Evolutionary conservation across 1,140 invertebrate species (phyloP).

Genomic region (Ptiloglossa arizonensis): DNA sequence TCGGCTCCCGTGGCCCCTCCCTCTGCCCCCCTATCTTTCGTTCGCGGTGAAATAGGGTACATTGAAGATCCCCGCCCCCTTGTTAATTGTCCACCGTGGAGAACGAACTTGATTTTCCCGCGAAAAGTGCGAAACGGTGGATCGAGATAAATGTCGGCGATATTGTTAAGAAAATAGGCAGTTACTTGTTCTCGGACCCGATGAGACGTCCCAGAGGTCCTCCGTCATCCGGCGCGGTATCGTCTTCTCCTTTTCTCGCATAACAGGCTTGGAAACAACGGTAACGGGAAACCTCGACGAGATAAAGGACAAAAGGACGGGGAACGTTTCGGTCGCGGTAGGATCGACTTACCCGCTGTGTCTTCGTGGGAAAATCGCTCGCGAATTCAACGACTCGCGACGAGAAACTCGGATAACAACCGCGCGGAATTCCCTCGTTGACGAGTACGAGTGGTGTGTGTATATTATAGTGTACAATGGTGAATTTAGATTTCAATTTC

Average conservation of each 20-base stretch:
- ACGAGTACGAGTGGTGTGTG: slow-evolving; percentile 15
- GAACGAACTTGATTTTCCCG: slow-evolving; percentile 66
- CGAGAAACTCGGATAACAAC: not conserved
- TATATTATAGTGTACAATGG: too few species aligned
- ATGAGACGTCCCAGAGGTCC: slow-evolving; percentile 9
- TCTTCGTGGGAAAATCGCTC: not conserved
- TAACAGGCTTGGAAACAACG: slow-evolving; percentile 2
- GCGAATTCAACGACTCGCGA: slow-evolving; percentile 15
- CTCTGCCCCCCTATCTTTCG: not conserved
- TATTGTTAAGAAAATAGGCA: slow-evolving; percentile 56
- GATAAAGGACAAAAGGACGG: not conserved
- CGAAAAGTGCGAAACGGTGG: slow-evolving; percentile 37
- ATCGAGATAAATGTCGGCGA: slow-evolving; percentile 59
- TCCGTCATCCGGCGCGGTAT: not conserved
- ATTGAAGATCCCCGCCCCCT: slow-evolving; percentile 32
- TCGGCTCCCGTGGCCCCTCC: slow-evolving; percentile 46
- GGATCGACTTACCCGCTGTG: not conserved
- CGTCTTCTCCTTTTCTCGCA: not conserved
- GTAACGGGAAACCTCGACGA: not conserved
- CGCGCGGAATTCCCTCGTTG: slow-evolving; percentile 2
- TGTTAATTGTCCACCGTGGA: slow-evolving; percentile 66
- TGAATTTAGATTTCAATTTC: too few species aligned
- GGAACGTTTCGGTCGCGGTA: not conserved
- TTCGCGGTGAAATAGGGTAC: slow-evolving; percentile 20
- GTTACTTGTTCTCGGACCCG: slow-evolving; percentile 49